phyloP scores from a whole-genome alignment of 1,140 invertebrate species.

The Drosophila azteca region DNA sequence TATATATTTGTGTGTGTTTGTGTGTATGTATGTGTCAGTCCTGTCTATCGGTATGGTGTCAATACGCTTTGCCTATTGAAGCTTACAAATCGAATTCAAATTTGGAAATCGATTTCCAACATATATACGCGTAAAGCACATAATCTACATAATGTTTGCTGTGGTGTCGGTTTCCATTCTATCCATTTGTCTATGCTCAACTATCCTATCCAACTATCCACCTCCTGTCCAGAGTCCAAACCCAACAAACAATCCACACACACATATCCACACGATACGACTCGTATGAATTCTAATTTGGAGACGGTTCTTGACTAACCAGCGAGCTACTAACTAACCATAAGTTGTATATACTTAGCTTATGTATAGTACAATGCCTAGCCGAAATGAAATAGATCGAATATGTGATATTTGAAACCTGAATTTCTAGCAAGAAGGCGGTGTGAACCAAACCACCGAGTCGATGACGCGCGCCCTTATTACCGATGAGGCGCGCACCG shows the following conservation, averaged over 20 bases:
- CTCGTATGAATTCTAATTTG: slow-evolving; percentile 23
- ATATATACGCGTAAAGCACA: slow-evolving; percentile 42
- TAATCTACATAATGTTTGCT: slow-evolving; percentile 38
- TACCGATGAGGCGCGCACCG: slow-evolving; percentile 93
- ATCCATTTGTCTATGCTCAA: neutral
- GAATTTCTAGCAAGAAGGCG: slow-evolving; percentile 91
- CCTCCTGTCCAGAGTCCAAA: neutral
- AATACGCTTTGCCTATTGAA: slow-evolving; percentile 10
- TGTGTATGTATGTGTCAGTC: slow-evolving; percentile 32
- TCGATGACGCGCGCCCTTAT: slow-evolving; percentile 96
- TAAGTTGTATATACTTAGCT: slow-evolving; percentile 6
- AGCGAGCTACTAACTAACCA: slow-evolving; percentile 33
- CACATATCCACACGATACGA: too few species aligned
- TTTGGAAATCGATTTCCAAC: slow-evolving; percentile 18
- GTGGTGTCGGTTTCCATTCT: slow-evolving; percentile 61
- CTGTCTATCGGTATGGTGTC: too few species aligned
- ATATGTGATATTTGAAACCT: slow-evolving; percentile 46
- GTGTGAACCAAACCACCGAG: slow-evolving; percentile 93
- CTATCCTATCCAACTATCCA: neutral
- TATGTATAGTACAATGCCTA: slow-evolving; percentile 18
- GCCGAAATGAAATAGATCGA: slow-evolving; percentile 18
- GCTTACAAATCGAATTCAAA: too few species aligned
- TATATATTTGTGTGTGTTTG: slow-evolving; percentile 23
- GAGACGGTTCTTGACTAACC: slow-evolving; percentile 48
- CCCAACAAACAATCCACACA: slow-evolving; percentile 8